These are phyloP conservation scores for Drosophila arizonae DNA, from an alignment of 1,140 invertebrate genomes.

Conservation along the genomic window DNA sequence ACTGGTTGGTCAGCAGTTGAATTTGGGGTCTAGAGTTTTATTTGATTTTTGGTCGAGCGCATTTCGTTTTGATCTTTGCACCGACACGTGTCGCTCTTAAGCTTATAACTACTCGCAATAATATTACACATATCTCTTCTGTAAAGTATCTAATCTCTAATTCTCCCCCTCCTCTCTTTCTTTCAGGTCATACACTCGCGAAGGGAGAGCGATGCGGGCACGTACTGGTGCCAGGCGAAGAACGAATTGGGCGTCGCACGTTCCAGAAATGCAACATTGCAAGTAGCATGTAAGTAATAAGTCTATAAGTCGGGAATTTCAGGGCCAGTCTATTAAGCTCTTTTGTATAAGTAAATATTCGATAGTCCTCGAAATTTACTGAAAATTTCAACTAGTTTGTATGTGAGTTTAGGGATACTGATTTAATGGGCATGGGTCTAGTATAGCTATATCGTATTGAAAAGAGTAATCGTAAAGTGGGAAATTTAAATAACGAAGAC, in stretches of 20 bases:
- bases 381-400: too few relatives aligned
- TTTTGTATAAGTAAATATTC: too few relatives aligned
- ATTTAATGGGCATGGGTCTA: too few relatives aligned
- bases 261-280: conserved; percentile 92
- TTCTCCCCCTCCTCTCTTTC: conserved; percentile 18
- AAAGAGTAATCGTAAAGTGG: too few relatives aligned
- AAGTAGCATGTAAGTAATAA: conserved; percentile 89
- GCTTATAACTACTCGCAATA: conserved; percentile 25
- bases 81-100: conserved; percentile 63
- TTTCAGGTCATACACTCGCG: conserved; percentile 78
- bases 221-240: conserved; percentile 94
- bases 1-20: conserved; percentile 20
- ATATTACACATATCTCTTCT: conserved; percentile 21
- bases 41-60: conserved; percentile 72
- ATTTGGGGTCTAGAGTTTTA: conserved; percentile 63
- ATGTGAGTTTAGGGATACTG: too few relatives aligned
- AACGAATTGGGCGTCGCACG: conserved; percentile 90
- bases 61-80: conserved; percentile 66
- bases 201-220: conserved; percentile 89
- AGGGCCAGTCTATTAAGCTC: too few relatives aligned
- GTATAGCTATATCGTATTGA: too few relatives aligned
- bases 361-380: too few relatives aligned
- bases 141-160: conserved; percentile 57
- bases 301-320: not conserved
- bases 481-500: too few relatives aligned